Evolutionary conservation across 2,797 vertebrate genomes (phyloP), one percentile per base, ranked within the genome.

Genomic region (Pachyuromys duprasi): DNA sequence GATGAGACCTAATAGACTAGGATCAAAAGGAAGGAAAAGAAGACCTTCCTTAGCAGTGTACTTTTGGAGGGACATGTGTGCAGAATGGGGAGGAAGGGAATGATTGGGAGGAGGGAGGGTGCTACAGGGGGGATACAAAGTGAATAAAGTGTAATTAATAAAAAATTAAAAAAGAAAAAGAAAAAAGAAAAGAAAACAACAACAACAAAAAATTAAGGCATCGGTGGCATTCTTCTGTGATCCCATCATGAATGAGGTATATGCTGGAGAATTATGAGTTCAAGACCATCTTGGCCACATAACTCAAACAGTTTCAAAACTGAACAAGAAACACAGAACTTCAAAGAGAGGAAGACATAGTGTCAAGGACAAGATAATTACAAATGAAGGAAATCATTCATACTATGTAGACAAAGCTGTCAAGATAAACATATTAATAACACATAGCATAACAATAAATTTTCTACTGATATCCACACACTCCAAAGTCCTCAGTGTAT

Each of bases 381-480:
- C 69, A 91, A 49, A 95, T 78, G 86, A 63, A 69, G 28, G 3
- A 53, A 88, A 79, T 42, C 72, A 70, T 70, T 57, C 72, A 62
- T 14, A 86, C 62, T 78, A 95, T 67, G 53, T 74, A 33, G 36
- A 49, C 13, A 93, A 93, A 57, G 45, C 0, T 26, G 60, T 24
- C 70, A 88, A 89, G 18, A 42, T 45, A 93, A 94, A 65, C 3
- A 84, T 75, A 6, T 24, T 87, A 70, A 53, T 22, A 94, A 70
- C 8, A 69, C 3, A 5, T 8, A 87, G 26, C 11, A 57, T 63
- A 63, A 26, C 33, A 22, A 86, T 42, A 94, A 9, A 33, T 69
- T 69, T 95, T 90, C 45, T 90, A 70, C 4, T 22, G 83, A 86
- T 15, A 88, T 20, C 53, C n/a, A 84, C 13, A 83, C 91, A 83